Evolutionary conservation across 2,113 vertebrate species (phyloP).

Genomic region (Stomatorhinus ivindoensis): DNA sequence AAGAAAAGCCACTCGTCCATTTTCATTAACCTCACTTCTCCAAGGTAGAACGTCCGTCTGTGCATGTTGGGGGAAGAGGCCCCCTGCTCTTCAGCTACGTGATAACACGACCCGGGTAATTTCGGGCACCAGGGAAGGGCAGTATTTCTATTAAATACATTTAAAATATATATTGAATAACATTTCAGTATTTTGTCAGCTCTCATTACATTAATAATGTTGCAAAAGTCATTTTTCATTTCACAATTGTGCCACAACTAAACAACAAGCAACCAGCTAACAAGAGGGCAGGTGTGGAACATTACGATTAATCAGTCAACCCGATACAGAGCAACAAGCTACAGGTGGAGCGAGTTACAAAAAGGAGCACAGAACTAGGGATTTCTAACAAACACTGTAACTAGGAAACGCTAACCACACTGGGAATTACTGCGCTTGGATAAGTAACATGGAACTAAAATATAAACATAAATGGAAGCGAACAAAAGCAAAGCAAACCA

Average conservation of each 20-base stretch:
- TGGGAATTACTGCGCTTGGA: too few species aligned
- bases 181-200: not conserved
- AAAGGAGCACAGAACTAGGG: too few species aligned
- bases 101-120: not conserved
- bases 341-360: too few species aligned
- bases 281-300: too few species aligned
- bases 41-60: not conserved
- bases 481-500: too few species aligned
- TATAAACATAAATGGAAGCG: too few species aligned
- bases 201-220: not conserved
- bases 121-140: not conserved
- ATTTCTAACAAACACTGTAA: too few species aligned
- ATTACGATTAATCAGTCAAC: too few species aligned
- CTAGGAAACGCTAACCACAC: too few species aligned
- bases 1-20: not conserved
- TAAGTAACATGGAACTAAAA: too few species aligned
- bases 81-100: not conserved
- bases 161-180: not conserved
- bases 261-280: not conserved
- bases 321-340: too few species aligned
- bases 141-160: not conserved
- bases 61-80: not conserved
- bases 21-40: not conserved
- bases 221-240: not conserved
- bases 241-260: not conserved